Conservation (phyloP, 2,888 invertebrate genomes). For the Archips crataeganus region DNA sequence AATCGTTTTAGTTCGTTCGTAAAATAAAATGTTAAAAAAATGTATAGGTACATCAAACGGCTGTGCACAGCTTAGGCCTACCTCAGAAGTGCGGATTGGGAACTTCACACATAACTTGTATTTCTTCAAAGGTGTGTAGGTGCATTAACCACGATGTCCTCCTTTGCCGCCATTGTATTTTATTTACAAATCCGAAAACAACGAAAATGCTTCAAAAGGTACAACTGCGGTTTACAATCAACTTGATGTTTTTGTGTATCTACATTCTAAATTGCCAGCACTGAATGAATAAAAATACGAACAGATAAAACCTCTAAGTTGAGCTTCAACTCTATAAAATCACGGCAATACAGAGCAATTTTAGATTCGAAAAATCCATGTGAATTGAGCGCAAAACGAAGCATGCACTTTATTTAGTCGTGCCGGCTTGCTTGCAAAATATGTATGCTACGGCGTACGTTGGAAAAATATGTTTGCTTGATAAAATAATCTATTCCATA, state of each 20-base stretch:
- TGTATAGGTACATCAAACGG: no score
- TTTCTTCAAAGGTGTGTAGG: no score
- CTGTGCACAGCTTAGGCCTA: no score
- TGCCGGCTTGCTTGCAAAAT: neutral
- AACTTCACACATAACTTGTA: no score
- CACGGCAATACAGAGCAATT: slow-evolving; percentile 10
- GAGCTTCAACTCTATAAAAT: slow-evolving; percentile 6
- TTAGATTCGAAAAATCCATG: slow-evolving; percentile 14
- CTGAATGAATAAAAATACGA: neutral
- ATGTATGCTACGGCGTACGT: neutral
- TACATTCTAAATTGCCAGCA: neutral
- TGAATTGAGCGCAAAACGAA: slow-evolving; percentile 17
- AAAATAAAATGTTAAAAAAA: no score
- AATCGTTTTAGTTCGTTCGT: no score
- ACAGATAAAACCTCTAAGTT: slow-evolving; percentile 3
- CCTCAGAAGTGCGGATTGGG: no score
- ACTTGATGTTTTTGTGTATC: neutral
- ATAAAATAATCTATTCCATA: neutral
- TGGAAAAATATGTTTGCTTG: neutral
- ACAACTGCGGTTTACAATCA: neutral
- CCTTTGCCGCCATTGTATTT: no score
- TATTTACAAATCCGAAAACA: no score
- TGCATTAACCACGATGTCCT: no score
- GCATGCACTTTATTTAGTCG: slow-evolving; percentile 16
- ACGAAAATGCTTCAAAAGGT: no score